Base-by-base conservation (phyloP, 1,140 invertebrate species). In the Phymorhynchus buccinoides region DNA sequence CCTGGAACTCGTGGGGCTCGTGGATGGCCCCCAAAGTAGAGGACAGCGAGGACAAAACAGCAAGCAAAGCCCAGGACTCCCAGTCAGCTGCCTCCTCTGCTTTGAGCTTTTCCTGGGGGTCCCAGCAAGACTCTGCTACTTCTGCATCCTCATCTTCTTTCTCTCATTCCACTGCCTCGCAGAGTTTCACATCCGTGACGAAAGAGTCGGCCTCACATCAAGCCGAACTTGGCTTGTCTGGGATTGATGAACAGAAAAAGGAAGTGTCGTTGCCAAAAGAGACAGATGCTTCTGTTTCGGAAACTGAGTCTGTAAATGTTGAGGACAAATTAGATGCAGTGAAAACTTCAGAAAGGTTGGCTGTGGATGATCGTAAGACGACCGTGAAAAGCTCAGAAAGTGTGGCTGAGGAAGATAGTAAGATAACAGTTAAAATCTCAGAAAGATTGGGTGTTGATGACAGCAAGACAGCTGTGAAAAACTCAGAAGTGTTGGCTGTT, bases 71-170 rank as follows among this genome's bases (percentile, higher is more conserved):
- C 6, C 27, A 52, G 1, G 22, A 12, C 14, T 75, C 73, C 27
- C 42, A 52, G 77, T 78, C 80, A n/a, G 16, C 66, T 77, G 30
- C 42, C 30, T 27, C 16, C 35, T 87, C 86, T 27, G 84, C 86
- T 22, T 87, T 83, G 86, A 85, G 44, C 48, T 56, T 79, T 22
- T 79, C 86, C 30, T 87, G 83, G 86, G 77, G 77, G 27, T 27
- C 44, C 27, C 41, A 79, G n/a, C 39, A 79, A 30, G 73, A 75
- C 37, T 75, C 37, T 1, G 27, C 37, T 1, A 41, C 14, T 22
- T 75, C 73, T 2, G 22, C 18, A 12, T 41, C 37, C 14, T 3
- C 39, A 22, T 6, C 73, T 18, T 39, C 73, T 41, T 27, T n/a
- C n/a, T n/a, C 35, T 27, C 35, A 22, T 27, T 41, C 73, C 2